These are phyloP conservation scores for Gymnorhina tibicen DNA, from an alignment of 2,113 vertebrate genomes.

Conservation along the genomic window DNA sequence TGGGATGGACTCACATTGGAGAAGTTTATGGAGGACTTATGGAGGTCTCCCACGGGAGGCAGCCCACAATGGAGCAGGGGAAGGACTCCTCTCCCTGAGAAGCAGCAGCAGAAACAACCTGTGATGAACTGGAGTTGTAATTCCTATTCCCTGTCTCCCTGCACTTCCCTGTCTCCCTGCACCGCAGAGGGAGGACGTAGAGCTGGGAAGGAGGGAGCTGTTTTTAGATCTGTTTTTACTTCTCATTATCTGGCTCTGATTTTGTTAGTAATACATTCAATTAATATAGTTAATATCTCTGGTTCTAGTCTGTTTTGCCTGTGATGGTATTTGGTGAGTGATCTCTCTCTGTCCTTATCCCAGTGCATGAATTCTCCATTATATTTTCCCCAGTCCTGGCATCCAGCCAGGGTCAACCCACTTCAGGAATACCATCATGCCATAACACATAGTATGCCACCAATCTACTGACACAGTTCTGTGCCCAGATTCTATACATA, in stretches of 20 bases:
- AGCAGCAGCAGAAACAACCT: background rate
- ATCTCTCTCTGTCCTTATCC: background rate
- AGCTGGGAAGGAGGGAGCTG: background rate
- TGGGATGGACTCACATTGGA: rapidly evolving
- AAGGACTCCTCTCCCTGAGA: background rate
- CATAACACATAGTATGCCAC: background rate
- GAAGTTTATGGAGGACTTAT: background rate
- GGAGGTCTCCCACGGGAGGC: background rate
- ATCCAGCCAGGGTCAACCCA: background rate
- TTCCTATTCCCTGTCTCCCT: background rate
- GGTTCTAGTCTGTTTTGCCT: background rate
- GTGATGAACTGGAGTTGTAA: background rate
- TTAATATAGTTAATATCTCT: background rate
- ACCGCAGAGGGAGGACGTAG: background rate
- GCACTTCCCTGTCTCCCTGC: background rate
- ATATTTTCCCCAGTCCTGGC: background rate
- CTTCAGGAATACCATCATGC: background rate
- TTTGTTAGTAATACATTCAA: background rate
- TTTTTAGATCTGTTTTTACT: background rate
- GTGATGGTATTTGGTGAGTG: background rate
- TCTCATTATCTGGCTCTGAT: background rate
- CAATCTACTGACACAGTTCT: background rate
- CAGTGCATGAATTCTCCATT: background rate
- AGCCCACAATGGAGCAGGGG: background rate
- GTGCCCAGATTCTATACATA: background rate